Conservation (phyloP, 2,797 vertebrate species). For the Poeciliopsis paucimaculata region DNA sequence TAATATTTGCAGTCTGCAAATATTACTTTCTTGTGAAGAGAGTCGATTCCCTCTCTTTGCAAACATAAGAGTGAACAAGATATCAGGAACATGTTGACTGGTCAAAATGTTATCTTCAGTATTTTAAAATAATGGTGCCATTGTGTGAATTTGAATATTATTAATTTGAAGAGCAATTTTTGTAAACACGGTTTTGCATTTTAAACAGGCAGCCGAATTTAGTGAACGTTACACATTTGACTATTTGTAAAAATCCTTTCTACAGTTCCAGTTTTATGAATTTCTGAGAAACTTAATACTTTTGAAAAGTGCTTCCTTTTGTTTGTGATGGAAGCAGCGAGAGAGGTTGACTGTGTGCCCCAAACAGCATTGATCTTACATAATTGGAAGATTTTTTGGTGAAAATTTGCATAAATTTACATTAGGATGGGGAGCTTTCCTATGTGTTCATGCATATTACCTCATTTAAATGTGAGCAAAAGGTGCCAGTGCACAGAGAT, state of each 20-base stretch:
- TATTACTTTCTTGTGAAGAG: no score
- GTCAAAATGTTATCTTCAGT: not conserved
- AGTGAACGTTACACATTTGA: not conserved
- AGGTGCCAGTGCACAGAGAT: constrained; percentile 1
- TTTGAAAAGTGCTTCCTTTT: not conserved
- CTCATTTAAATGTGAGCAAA: constrained; percentile 2
- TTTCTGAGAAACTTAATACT: not conserved
- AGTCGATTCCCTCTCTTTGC: not conserved
- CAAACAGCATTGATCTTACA: not conserved
- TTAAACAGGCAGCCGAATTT: not conserved
- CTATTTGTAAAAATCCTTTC: not conserved
- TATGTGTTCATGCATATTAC: not conserved
- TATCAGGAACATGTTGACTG: not conserved
- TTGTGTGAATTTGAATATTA: not conserved
- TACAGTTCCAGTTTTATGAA: not conserved
- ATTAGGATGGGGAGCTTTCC: not conserved
- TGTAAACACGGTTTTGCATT: not conserved
- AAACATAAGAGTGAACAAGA: not conserved
- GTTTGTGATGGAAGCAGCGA: not conserved
- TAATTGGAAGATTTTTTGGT: not conserved
- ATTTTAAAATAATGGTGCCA: not conserved
- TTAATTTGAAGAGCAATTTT: not conserved
- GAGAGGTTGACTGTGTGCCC: not conserved
- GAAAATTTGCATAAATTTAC: not conserved
- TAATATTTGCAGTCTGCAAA: not conserved